Evolutionary conservation across 2,113 vertebrate genomes (phyloP), one percentile per base, ranked within the genome.

Genomic region (Caranx ignobilis): DNA sequence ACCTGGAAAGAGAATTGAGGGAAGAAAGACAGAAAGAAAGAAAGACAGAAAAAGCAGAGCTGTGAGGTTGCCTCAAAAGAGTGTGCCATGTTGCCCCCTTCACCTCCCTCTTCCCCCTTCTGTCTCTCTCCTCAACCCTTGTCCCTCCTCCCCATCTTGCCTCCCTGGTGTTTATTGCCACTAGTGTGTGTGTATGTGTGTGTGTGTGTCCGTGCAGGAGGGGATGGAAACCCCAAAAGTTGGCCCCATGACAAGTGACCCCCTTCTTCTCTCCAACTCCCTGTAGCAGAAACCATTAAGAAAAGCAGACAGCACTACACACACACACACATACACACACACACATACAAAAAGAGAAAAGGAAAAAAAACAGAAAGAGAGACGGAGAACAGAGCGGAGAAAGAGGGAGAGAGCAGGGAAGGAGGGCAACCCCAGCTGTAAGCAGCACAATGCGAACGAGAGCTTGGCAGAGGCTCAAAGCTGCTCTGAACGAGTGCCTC

Each of bases 391-490:
- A 81, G 84, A 88, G 81, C 67, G 61, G 77, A 82, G 85, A 88
- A 87, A 83, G 87, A 89, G 64, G 43, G 72, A 77, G 71, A 83
- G 86, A 87, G 87, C 82, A 65, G 88, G 79, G 91, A 91, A 93
- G 86, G 89, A 92, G 94, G 91, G 89, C 84, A 92, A 93, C 93
- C 91, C 95, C 96, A 96, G 95, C 95, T 96, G 96, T 96, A 96
- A 94, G 94, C 92, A 84, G 78, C 89, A 96, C 95, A 96, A 95
- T 95, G 89, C 90, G 81, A 94, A 92, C 86, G 84, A 95, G 94
- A 85, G 91, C 89, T 96, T 96, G 96, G 96, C 96, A 95, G 94
- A 91, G 87, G 94, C 96, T 97, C 96, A 97, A 96, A 96, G 96
- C 94, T 69, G 55, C 94, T 94, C 94, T 82, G 90, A 95, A 94